Base-by-base conservation (phyloP, 2,797 vertebrate species). In the Sebastes iracundus region DNA sequence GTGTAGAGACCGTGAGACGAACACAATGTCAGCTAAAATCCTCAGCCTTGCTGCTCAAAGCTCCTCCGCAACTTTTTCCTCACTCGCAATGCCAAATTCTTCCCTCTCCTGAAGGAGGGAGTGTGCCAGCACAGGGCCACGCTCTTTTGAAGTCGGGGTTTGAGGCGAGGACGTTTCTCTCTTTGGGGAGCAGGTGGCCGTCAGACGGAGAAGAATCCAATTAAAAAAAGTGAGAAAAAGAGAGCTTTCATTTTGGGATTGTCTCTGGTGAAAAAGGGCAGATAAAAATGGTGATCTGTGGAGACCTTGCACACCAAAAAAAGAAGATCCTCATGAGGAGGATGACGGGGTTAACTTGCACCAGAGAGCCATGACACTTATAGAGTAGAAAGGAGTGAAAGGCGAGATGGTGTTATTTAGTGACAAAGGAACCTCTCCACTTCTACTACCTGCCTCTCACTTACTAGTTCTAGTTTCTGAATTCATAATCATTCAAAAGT, bases 121-220 rank as follows among this genome's bases (percentile, higher is more conserved):
- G 70, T 9, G 46, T 23, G 76, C 69, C 64, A 66, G 61, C 13
- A 13, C 81, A 56, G 75, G 35, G 62, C 66, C 63, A 3, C 1
- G 2, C 77, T 59, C 79, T 91, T 49, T 91, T 91, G 81, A 89
- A 88, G 88, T 74, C 2, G 30, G 46, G 42, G 74, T 82, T 71
- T 65, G 70, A 87, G 75, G 73, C 62, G 12, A 75, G 66, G 73
- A 76, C 20, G 23, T 30, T 42, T 75, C 60, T 46, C 35, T 77
- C 75, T 80, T 85, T 32, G 18, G 76, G 77, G 77, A 90, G 66
- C 28, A 71, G 77, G 81, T 85, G 67, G 72, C 73, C 72, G n/a
- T 86, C 55, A 53, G 76, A 77, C 80, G 10, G 65, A 72, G 75
- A 85, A 61, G 80, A 86, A 88, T 90, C 91, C 85, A 91, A 93